A percentile compares a stretch with the other conserved stretches of the same genome.
Evolutionary conservation across 2,113 vertebrate species (phyloP).

Genomic region (Maccullochella peelii): DNA sequence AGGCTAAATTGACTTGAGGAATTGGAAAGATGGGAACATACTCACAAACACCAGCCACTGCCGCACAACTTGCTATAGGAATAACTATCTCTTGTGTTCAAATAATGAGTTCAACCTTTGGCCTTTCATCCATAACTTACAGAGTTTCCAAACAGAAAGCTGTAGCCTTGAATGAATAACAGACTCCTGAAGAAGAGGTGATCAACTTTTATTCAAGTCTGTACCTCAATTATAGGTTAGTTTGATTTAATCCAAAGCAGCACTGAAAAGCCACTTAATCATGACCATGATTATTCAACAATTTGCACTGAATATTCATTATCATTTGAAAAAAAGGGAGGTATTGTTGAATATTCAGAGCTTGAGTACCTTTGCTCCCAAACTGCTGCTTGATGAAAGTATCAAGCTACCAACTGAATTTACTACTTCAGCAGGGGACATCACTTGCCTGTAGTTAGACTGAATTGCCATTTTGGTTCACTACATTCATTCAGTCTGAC

Average conservation of each 20-base stretch:
- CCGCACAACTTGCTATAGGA: background rate
- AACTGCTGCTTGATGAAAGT: slow-evolving; percentile 35
- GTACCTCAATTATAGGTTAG: slow-evolving; percentile 24
- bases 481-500: background rate
- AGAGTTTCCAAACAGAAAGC: background rate
- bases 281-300: slow-evolving; percentile 11
- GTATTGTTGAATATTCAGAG: slow-evolving; percentile 40
- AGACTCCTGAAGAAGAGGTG: slow-evolving; percentile 26
- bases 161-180: slow-evolving; percentile 37
- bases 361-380: slow-evolving; percentile 14
- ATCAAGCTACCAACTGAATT: slow-evolving; percentile 2
- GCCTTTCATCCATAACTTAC: slow-evolving; percentile 9
- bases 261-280: slow-evolving; percentile 34
- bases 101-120: slow-evolving; percentile 31
- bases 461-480: background rate
- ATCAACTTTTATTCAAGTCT: slow-evolving; percentile 20
- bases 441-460: background rate
- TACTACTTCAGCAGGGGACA: slow-evolving; percentile 7
- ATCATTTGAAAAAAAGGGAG: background rate
- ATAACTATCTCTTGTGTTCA: slow-evolving; percentile 12
- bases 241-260: slow-evolving; percentile 25
- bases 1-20: slow-evolving; percentile 8
- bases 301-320: slow-evolving; percentile 43
- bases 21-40: background rate
- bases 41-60: background rate